These are phyloP conservation scores for Pilophorus perplexus DNA, from an alignment of 2,888 invertebrate species.

Conservation along the genomic window DNA sequence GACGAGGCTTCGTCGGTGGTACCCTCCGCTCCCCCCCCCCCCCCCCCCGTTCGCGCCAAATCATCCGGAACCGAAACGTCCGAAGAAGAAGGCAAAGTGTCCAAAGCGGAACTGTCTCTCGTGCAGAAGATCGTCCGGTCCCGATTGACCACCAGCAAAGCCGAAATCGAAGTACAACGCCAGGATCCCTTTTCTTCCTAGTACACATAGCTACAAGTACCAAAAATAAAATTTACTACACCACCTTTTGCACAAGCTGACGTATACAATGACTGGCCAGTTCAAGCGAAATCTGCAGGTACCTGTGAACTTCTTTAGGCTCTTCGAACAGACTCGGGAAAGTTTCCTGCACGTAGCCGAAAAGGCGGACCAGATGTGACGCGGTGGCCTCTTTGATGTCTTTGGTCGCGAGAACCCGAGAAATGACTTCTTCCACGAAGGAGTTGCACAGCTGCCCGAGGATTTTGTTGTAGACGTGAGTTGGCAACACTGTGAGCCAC, in stretches of 20 bases:
- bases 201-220: too few relatives aligned
- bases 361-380: slow-evolving; percentile 10
- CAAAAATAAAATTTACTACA: too few relatives aligned
- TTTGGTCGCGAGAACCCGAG: slow-evolving; percentile 3
- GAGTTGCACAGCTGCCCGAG: slow-evolving; percentile 56
- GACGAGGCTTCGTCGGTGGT: too few relatives aligned
- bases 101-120: slow-evolving; percentile 79
- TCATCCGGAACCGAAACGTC: background rate
- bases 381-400: slow-evolving; percentile 32
- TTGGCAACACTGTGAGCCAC: slow-evolving; percentile 81
- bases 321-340: slow-evolving; percentile 25
- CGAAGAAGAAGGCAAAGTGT: slow-evolving; percentile 51
- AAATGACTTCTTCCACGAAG: slow-evolving; percentile 24
- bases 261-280: too few relatives aligned
- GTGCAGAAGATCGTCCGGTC: slow-evolving; percentile 88
- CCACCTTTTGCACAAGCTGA: too few relatives aligned
- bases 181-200: slow-evolving; percentile 91
- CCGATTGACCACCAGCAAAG: slow-evolving; percentile 80
- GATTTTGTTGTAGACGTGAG: slow-evolving; percentile 70
- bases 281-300: too few relatives aligned
- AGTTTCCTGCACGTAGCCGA: slow-evolving; percentile 17
- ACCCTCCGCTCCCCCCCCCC: too few relatives aligned
- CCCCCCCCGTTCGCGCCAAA: too few relatives aligned
- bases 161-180: slow-evolving; percentile 84
- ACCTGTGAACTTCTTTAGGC: slow-evolving; percentile 29